Conservation (phyloP, 2,888 invertebrate genomes). For the Helleia helle region DNA sequence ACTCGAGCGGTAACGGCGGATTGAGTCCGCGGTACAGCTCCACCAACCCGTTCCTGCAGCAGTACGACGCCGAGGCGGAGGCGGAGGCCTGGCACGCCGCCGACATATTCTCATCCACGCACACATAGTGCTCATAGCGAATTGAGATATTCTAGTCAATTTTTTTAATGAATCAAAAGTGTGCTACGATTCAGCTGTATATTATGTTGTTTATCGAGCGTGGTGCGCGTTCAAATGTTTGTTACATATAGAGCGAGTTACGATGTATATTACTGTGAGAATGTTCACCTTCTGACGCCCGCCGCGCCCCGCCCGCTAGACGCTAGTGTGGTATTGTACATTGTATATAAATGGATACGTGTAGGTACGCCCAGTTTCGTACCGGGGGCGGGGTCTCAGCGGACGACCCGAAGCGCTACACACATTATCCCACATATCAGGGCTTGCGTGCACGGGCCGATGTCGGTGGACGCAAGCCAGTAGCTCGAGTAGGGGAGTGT, state of each 20-base stretch:
- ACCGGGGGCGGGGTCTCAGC: slow-evolving; percentile 47
- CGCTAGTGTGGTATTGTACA: slow-evolving; percentile 64
- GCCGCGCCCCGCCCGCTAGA: slow-evolving; percentile 50
- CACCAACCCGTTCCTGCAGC: slow-evolving; percentile 77
- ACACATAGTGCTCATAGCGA: slow-evolving; percentile 65
- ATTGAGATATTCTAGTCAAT: slow-evolving; percentile 73
- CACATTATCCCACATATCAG: slow-evolving; percentile 72
- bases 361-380: slow-evolving; percentile 62
- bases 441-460: slow-evolving; percentile 46
- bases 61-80: slow-evolving; percentile 66
- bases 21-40: slow-evolving; percentile 59
- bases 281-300: slow-evolving; percentile 57
- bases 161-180: slow-evolving; percentile 70
- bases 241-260: slow-evolving; percentile 70
- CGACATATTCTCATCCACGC: slow-evolving; percentile 66
- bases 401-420: slow-evolving; percentile 52
- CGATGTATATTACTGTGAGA: slow-evolving; percentile 70
- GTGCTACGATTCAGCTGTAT: slow-evolving; percentile 69
- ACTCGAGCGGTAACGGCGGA: slow-evolving; percentile 33
- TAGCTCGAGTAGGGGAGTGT: slow-evolving; percentile 68
- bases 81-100: slow-evolving; percentile 64
- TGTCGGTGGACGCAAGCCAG: slow-evolving; percentile 54
- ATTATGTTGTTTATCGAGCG: slow-evolving; percentile 62
- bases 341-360: slow-evolving; percentile 65
- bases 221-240: slow-evolving; percentile 60